These are phyloP conservation scores for Calliphora vicina DNA, from an alignment of 1,140 invertebrate species.

Conservation along the genomic window DNA sequence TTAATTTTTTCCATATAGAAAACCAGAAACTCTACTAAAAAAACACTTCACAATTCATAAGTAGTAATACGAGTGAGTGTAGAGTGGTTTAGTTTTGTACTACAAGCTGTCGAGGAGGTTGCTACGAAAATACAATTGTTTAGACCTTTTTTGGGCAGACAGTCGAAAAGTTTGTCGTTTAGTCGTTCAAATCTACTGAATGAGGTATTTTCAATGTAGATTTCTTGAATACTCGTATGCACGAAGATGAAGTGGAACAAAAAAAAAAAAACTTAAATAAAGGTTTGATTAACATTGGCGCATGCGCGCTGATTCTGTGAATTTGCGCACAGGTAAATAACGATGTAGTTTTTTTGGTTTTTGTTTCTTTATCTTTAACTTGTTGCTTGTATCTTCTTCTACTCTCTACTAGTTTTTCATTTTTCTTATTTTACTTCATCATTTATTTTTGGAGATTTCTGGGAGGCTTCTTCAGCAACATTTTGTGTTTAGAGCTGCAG, in stretches of 20 bases:
- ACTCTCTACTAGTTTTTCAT: not conserved
- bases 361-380: conserved; percentile 4
- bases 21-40: not conserved
- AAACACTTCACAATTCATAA: conserved; percentile 30
- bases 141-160: not conserved
- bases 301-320: conserved; percentile 32
- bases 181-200: not conserved
- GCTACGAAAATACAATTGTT: not conserved
- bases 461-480: not conserved
- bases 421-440: not conserved
- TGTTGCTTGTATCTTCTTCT: not conserved
- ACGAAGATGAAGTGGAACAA: no score
- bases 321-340: conserved; percentile 33
- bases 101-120: no score
- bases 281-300: conserved; percentile 29
- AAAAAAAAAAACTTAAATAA: not conserved
- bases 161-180: not conserved
- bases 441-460: not conserved
- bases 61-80: not conserved
- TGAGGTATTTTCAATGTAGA: no score
- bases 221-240: no score
- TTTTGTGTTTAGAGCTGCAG: no score
- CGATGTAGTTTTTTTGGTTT: not conserved
- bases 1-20: not conserved
- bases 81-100: not conserved